Percentiles rank a stretch among this genome's conserved stretches.
phyloP scores from a whole-genome alignment of 2,888 invertebrate genomes.

The Ypsolopha sequella region DNA sequence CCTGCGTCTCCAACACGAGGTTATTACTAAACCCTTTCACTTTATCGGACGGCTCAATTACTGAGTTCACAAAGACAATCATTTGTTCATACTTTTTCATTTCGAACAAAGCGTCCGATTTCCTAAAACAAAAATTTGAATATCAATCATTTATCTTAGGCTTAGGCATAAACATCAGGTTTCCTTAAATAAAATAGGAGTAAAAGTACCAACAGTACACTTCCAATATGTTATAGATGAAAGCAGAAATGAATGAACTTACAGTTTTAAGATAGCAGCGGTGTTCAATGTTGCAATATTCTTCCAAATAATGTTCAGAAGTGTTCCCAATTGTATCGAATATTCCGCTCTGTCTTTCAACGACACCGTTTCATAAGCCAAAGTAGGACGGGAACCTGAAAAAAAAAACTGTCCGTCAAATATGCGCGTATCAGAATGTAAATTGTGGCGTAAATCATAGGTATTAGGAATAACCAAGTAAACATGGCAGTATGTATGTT shows the following conservation, averaged over 20 bases:
- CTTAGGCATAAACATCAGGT: neutral
- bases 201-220: too few species aligned
- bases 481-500: too few species aligned
- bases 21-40: constrained; percentile 20
- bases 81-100: constrained; percentile 41
- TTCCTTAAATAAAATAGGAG: neutral
- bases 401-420: constrained; percentile 7
- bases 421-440: too few species aligned
- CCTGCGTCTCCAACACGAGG: neutral
- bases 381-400: constrained; percentile 31
- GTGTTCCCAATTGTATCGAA: constrained; percentile 50
- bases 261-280: constrained; percentile 50
- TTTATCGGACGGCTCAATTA: constrained; percentile 12
- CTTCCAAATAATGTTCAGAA: constrained; percentile 72
- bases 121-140: constrained; percentile 24
- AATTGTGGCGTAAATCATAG: too few species aligned
- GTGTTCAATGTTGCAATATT: constrained; percentile 68
- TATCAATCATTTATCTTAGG: neutral
- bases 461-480: too few species aligned
- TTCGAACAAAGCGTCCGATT: constrained; percentile 40
- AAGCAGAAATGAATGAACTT: constrained; percentile 21
- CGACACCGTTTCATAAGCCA: constrained; percentile 52
- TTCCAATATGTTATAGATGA: neutral
- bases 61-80: constrained; percentile 24
- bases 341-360: constrained; percentile 63